Conservation (phyloP, 2,888 invertebrate species). For the Folsomia candida region DNA sequence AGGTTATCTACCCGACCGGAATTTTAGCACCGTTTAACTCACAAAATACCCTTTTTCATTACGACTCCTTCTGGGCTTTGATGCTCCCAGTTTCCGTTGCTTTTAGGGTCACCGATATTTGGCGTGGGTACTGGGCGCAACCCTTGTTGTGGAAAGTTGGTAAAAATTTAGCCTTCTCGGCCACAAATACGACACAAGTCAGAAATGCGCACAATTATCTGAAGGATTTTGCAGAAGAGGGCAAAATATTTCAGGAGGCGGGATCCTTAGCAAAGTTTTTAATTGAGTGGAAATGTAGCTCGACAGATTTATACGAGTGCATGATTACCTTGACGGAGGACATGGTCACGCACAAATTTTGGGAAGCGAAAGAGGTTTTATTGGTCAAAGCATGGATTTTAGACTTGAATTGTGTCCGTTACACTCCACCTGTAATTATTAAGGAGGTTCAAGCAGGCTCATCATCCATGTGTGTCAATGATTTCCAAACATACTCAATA, state of each 20-base stretch:
- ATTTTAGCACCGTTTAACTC: background rate
- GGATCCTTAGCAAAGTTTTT: background rate
- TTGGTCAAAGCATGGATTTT: background rate
- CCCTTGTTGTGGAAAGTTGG: background rate
- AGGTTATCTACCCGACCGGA: background rate
- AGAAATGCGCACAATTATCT: background rate
- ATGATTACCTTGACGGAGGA: background rate
- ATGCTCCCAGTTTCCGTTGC: background rate
- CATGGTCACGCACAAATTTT: background rate
- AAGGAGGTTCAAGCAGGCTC: no score
- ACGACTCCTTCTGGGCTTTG: background rate
- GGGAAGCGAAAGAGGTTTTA: background rate
- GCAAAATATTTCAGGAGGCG: background rate
- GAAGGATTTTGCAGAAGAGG: background rate
- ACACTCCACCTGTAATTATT: background rate
- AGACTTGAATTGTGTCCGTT: background rate
- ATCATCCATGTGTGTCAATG: no score
- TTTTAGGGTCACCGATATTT: background rate
- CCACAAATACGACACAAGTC: background rate
- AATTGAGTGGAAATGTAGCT: background rate
- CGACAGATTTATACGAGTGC: background rate
- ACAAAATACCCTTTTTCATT: background rate
- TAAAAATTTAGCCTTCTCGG: background rate
- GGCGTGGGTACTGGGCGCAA: background rate
- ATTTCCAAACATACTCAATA: no score